A percentile compares a stretch with the other conserved stretches of the same genome.
Evolutionary conservation across 2,888 invertebrate species (phyloP).

Genomic region (Drosophila neotestacea): DNA sequence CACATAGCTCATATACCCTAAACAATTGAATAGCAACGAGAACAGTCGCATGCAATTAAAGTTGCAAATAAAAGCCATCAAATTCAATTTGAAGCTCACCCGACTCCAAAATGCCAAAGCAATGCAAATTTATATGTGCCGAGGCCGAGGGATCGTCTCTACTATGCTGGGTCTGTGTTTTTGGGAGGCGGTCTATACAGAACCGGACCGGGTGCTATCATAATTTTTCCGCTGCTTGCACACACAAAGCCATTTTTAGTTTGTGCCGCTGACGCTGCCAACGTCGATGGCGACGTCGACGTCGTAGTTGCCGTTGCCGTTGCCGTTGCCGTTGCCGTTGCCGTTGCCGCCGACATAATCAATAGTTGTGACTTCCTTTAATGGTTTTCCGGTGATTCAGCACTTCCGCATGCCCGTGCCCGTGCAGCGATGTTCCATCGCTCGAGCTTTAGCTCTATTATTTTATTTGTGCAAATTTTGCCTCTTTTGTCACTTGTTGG

Average conservation of each 20-base stretch:
- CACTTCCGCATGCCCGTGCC: slow-evolving; percentile 62
- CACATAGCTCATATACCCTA: slow-evolving; percentile 22
- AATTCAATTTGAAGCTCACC: slow-evolving; percentile 58
- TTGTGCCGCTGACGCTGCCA: slow-evolving; percentile 31
- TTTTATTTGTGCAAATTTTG: slow-evolving; percentile 65
- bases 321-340: slow-evolving; percentile 31
- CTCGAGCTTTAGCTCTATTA: slow-evolving; percentile 37
- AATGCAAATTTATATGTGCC: slow-evolving; percentile 64
- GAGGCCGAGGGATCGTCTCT: slow-evolving; percentile 46
- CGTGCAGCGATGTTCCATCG: slow-evolving; percentile 30
- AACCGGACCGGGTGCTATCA: slow-evolving; percentile 60
- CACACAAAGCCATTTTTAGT: slow-evolving; percentile 71
- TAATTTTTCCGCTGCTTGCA: slow-evolving; percentile 72
- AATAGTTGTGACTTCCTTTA: slow-evolving; percentile 83
- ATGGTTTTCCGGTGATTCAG: slow-evolving; percentile 82
- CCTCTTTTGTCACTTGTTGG: slow-evolving; percentile 70
- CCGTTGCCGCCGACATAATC: slow-evolving; percentile 72
- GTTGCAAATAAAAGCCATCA: slow-evolving; percentile 60
- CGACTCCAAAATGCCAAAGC: slow-evolving; percentile 21
- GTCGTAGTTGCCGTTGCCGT: slow-evolving; percentile 18
- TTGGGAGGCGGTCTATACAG: background rate
- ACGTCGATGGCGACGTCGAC: slow-evolving; percentile 8
- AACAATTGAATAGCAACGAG: background rate
- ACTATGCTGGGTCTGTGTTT: background rate
- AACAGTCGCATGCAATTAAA: slow-evolving; percentile 60